phyloP scores from a whole-genome alignment of 2,113 vertebrate genomes.

The Galbula dea region DNA sequence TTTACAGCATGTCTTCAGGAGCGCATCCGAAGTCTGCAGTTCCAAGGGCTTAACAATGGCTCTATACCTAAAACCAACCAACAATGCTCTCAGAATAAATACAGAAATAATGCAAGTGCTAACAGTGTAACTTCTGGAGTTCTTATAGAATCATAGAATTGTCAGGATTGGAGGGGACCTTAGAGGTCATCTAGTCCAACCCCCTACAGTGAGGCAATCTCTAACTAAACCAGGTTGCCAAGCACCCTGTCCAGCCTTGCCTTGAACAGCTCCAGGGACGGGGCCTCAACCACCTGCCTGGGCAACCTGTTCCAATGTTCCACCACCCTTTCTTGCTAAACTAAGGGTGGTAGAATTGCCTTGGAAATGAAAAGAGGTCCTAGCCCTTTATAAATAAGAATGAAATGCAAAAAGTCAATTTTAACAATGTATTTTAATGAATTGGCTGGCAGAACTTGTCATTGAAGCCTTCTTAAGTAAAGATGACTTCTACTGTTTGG shows the following conservation, averaged over 20 bases:
- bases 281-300: too few relatives aligned
- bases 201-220: too few relatives aligned
- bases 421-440: not conserved
- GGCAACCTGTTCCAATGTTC: too few relatives aligned
- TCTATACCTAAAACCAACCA: constrained; percentile 72
- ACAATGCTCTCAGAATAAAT: not conserved
- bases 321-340: not conserved
- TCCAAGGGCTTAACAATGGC: constrained; percentile 81
- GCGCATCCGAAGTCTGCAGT: constrained; percentile 72
- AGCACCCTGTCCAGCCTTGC: too few relatives aligned
- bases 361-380: not conserved
- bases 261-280: too few relatives aligned
- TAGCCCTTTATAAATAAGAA: not conserved
- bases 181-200: too few relatives aligned
- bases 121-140: too few relatives aligned
- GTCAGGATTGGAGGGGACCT: too few relatives aligned
- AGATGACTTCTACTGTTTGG: not conserved
- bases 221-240: too few relatives aligned
- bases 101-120: not conserved
- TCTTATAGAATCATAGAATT: too few relatives aligned
- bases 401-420: not conserved
- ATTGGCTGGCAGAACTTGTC: not conserved
- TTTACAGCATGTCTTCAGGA: constrained; percentile 79
- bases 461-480: not conserved
- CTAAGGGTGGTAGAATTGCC: not conserved